phyloP scores from a whole-genome alignment of 2,888 invertebrate genomes.

The Tetrapedia diversipes region DNA sequence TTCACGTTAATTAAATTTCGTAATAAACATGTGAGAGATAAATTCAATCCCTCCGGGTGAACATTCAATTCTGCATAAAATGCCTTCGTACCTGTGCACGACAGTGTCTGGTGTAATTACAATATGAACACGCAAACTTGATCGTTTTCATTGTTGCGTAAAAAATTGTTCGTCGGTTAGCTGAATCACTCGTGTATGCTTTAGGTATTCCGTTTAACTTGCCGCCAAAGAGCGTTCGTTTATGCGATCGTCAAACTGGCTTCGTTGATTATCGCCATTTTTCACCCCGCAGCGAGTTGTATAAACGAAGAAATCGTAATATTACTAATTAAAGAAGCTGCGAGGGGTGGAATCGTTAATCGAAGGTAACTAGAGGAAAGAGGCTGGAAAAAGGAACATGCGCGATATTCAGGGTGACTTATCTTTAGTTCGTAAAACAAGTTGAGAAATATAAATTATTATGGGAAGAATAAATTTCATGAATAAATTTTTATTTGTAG shows the following conservation, averaged over 20 bases:
- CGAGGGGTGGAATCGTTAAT: background rate
- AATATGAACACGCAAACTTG: background rate
- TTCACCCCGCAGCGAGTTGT: background rate
- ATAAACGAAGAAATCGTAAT: background rate
- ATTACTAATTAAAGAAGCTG: background rate
- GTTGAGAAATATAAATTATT: too few relatives aligned
- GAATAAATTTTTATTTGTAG: too few relatives aligned
- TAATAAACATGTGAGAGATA: too few relatives aligned
- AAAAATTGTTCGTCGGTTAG: background rate
- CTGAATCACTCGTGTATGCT: background rate
- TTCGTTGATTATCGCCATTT: background rate
- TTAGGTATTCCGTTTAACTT: background rate
- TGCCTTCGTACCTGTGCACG: too few relatives aligned
- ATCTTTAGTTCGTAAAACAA: too few relatives aligned
- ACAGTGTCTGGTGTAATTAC: too few relatives aligned
- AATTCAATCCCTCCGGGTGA: background rate
- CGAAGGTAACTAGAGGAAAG: background rate
- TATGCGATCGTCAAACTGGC: constrained; percentile 2
- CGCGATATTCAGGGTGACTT: too few relatives aligned
- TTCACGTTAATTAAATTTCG: too few relatives aligned
- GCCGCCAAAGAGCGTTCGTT: background rate
- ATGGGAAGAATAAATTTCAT: too few relatives aligned
- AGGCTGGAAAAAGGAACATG: too few relatives aligned
- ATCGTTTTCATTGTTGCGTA: background rate
- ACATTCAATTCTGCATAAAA: background rate